Conservation (phyloP, 2,113 vertebrate genomes). For the Noturus placidus region DNA sequence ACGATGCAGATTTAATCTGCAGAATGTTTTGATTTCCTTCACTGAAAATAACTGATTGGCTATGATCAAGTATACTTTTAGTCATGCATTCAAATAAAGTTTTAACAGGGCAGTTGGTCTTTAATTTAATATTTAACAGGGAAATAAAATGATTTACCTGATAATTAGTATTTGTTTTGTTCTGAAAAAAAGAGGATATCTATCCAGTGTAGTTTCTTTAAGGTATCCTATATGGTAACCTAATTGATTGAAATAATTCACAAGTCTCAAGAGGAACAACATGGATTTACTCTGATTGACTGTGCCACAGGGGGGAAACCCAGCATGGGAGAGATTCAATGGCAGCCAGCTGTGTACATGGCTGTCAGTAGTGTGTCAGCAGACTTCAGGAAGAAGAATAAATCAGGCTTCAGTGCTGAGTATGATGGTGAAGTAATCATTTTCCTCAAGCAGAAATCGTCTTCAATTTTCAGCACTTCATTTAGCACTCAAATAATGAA, state of each 20-base stretch:
- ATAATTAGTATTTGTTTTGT: neutral
- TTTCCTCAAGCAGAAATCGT: neutral
- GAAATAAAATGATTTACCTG: neutral
- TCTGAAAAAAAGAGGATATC: neutral
- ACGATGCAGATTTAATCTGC: neutral
- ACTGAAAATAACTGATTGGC: neutral
- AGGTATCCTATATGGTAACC: neutral
- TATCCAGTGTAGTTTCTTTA: neutral
- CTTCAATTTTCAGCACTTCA: neutral
- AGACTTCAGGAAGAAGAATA: slow-evolving; percentile 16
- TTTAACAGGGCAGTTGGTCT: neutral
- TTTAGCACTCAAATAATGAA: neutral
- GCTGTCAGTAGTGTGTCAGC: slow-evolving; percentile 33
- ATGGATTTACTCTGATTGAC: slow-evolving; percentile 19
- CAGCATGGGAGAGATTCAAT: slow-evolving; percentile 21
- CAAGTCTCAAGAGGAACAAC: slow-evolving; percentile 11
- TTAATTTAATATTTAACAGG: slow-evolving; percentile 5
- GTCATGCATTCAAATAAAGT: neutral
- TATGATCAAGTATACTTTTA: neutral
- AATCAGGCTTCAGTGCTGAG: slow-evolving; percentile 20
- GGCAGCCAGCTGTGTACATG: slow-evolving; percentile 14
- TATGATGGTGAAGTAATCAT: neutral
- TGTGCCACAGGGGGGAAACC: slow-evolving; percentile 15
- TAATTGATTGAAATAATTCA: slow-evolving; percentile 3
- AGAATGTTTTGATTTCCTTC: neutral